phyloP scores from a whole-genome alignment of 2,888 invertebrate species.

The Isoperla grammatica region DNA sequence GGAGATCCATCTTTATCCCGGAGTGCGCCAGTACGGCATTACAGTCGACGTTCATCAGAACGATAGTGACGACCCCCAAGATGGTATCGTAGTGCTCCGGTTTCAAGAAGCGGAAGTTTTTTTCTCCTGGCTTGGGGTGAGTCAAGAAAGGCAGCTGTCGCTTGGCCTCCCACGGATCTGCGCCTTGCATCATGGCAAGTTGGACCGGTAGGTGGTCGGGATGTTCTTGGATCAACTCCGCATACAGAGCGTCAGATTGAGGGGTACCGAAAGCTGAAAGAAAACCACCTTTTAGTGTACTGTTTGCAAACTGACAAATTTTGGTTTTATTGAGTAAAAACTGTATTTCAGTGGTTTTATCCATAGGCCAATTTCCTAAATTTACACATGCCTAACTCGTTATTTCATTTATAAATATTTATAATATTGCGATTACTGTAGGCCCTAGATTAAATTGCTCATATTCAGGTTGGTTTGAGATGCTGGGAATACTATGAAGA shows the following conservation, averaged over 20 bases:
- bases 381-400: too few relatives aligned
- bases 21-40: conserved; percentile 73
- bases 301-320: too few relatives aligned
- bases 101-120: too few relatives aligned
- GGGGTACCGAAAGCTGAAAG: conserved; percentile 34
- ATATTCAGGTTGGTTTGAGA: too few relatives aligned
- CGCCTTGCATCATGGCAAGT: conserved; percentile 68
- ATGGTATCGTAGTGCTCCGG: conserved; percentile 39
- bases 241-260: conserved; percentile 64
- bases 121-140: not conserved
- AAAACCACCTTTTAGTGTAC: conserved; percentile 57
- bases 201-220: conserved; percentile 73
- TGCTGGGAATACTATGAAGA: too few relatives aligned
- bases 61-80: conserved; percentile 57
- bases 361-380: too few relatives aligned
- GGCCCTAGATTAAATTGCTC: too few relatives aligned
- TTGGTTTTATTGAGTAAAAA: too few relatives aligned
- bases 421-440: too few relatives aligned
- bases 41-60: conserved; percentile 67
- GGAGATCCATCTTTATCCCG: conserved; percentile 79
- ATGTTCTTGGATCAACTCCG: conserved; percentile 63
- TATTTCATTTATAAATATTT: too few relatives aligned
- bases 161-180: conserved; percentile 57
- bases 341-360: too few relatives aligned
- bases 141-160: conserved; percentile 41